Percentiles rank a stretch among this genome's conserved stretches.
These are phyloP conservation scores for Embiotoca jacksoni DNA, from an alignment of 2,113 vertebrate genomes.

Conservation along the genomic window DNA sequence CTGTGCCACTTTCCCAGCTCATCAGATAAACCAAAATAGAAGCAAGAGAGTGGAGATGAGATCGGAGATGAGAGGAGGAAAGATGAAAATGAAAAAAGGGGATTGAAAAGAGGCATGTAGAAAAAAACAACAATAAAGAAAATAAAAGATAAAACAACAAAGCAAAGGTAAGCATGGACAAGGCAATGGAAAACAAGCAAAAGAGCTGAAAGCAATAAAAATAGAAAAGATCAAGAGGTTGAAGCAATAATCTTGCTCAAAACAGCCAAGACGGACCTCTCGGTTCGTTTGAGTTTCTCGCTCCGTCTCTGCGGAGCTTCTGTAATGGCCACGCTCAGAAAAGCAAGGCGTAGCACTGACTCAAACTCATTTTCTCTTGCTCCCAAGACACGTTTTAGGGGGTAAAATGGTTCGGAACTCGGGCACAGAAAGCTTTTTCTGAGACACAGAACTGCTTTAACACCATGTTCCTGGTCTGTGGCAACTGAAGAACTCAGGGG, in stretches of 20 bases:
- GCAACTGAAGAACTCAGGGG: slow-evolving; percentile 19
- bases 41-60: slow-evolving; percentile 31
- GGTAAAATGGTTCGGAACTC: slow-evolving; percentile 71
- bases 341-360: slow-evolving; percentile 42
- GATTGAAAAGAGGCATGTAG: background rate
- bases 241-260: slow-evolving; percentile 58
- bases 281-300: slow-evolving; percentile 46
- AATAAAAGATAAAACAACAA: slow-evolving; percentile 14
- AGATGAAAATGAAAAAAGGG: background rate
- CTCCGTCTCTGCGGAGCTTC: slow-evolving; percentile 59
- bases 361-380: slow-evolving; percentile 65
- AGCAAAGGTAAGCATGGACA: slow-evolving; percentile 26
- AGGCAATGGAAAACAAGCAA: slow-evolving; percentile 5
- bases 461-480: slow-evolving; percentile 33
- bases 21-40: slow-evolving; percentile 47
- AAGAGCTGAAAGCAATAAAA: slow-evolving; percentile 38
- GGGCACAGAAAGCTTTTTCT: slow-evolving; percentile 55
- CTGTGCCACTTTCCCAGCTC: slow-evolving; percentile 15
- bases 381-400: slow-evolving; percentile 71
- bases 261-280: slow-evolving; percentile 56
- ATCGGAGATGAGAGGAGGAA: slow-evolving; percentile 4
- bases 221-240: slow-evolving; percentile 49
- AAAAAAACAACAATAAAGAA: background rate
- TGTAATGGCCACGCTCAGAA: slow-evolving; percentile 60
- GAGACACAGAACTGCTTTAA: slow-evolving; percentile 58